Base-by-base conservation (phyloP, 2,888 invertebrate species). In the Amblyjoppa fuscipennis region DNA sequence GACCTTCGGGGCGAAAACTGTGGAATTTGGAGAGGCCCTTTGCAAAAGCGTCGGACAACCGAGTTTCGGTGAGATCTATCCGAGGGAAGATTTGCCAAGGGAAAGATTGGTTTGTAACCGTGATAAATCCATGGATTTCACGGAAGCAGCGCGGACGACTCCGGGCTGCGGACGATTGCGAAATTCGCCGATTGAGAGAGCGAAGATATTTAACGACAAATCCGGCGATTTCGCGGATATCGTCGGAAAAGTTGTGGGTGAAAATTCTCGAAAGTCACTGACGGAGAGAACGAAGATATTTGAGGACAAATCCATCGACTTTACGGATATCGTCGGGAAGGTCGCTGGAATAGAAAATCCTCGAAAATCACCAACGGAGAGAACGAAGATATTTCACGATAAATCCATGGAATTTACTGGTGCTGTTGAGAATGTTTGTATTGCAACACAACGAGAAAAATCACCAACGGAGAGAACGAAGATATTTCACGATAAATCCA, bases 201-300 rank as follows among this genome's bases (percentile, higher is more conserved):
- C 71, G 34, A 25, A 28, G 34, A 74, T 83, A n/a, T 66, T 80
- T n/a, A 25, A 20, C 28, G 64, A 80, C 16, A 20, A 76, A 45
- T 71, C 84, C 0, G 9, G 59, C 38, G 64, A 79, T 31, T 70
- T 53, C 3, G 20, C 45, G 11, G n/a, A 74, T 45, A 7, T 11
- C n/a, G 13, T 31, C 5, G 41, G 41, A 9, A 41, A 41, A 1
- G 41, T 41, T 9, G 41, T 5, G 9, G 9, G 9, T 0, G 41
- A 41, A 41, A 38, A 38, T 38, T 9, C 7, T 9, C 38, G 7
- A 38, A 38, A 38, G 7, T 38, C 6, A 38, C 38, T 2, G 16
- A 61, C 34, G 3, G 84, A 80, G 16, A 45, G 49, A 66, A 84
- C 70, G 34, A 25, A n/a, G 45, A 69, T 83, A 13, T 66, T 84